These are phyloP conservation scores for Smithornis capensis DNA, from an alignment of 2,113 vertebrate species.

Conservation along the genomic window DNA sequence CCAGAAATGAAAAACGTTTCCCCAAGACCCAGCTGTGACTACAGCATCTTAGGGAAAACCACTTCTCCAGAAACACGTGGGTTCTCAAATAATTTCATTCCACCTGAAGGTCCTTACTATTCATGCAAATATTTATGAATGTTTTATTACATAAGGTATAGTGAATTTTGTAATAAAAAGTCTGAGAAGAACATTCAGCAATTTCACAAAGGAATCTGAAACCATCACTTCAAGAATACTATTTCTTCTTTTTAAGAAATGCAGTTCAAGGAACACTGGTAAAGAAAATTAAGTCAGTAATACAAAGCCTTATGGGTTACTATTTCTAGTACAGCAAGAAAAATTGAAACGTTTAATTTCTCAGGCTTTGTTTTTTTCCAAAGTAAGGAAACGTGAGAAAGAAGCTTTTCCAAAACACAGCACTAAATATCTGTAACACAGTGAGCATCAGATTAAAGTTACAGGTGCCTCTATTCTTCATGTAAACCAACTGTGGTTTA, in stretches of 20 bases:
- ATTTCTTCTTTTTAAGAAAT: neutral
- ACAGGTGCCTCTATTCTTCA: neutral
- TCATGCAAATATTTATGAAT: neutral
- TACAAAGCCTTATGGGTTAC: neutral
- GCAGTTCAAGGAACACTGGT: neutral
- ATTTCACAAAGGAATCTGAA: neutral
- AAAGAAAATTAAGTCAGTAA: neutral
- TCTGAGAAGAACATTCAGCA: neutral
- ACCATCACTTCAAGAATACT: neutral
- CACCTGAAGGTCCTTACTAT: neutral
- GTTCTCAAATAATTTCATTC: neutral
- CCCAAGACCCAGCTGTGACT: neutral
- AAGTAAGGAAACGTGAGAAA: neutral
- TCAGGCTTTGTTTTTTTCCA: neutral
- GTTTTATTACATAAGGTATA: neutral
- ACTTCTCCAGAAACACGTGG: neutral
- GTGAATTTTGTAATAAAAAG: neutral
- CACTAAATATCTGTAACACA: neutral
- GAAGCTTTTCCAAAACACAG: neutral
- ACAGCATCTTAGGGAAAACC: neutral
- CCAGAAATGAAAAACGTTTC: neutral
- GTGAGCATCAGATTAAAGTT: neutral
- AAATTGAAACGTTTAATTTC: neutral
- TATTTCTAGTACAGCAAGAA: neutral
- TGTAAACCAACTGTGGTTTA: neutral